Base-by-base conservation (phyloP, 35 echinoderm and acorn worm species). In the Anneissia japonica region DNA sequence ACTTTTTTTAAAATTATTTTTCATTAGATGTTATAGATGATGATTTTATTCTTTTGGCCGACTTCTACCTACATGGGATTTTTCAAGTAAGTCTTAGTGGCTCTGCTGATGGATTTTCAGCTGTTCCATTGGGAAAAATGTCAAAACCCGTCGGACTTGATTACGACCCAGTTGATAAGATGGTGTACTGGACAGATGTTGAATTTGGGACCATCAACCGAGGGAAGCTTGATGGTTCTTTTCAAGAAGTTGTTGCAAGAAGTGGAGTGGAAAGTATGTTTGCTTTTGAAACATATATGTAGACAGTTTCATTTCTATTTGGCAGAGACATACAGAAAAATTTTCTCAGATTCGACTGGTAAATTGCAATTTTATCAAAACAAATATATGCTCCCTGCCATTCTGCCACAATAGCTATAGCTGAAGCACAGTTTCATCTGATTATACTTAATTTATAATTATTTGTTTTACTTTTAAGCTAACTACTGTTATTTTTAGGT, bases 161-260 rank as follows among this genome's bases (percentile, higher is more conserved):
- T 31, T 99, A 86, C 40, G 96, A 99, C 35, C 89, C 89, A 1
- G 73, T 86, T 7, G 89, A 91, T 34, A 86, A 75, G 38, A 89
- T 35, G 39, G 92, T 99, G 0, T 99, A 99, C 56, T 99, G 96
- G 96, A 90, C 83, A 33, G 96, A 99, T 80, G 84, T 91, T 1
- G 46, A 51, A 4, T 74, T 72, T 5, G 43, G 89, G 2, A 81
- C 79, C 26, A 94, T 99, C 21, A 87, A 46, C 74, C 85, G 89
- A 35, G 89, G 86, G 7, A 74, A 39, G 4, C 36, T 99, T 38
- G 83, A 93, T 34, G 96, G 96, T 23, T 86, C 76, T 33, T 33
- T 84, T 10, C 77, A 37, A 38, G 79, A 91, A 45, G 84, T 99
- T 43, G 79, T 93, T 14, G 12, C 78, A 30, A 35, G 12, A 28